Percentiles rank a stretch among this genome's conserved stretches.
phyloP scores from a whole-genome alignment of 1,140 invertebrate genomes.

The Geopemphigus sp. region DNA sequence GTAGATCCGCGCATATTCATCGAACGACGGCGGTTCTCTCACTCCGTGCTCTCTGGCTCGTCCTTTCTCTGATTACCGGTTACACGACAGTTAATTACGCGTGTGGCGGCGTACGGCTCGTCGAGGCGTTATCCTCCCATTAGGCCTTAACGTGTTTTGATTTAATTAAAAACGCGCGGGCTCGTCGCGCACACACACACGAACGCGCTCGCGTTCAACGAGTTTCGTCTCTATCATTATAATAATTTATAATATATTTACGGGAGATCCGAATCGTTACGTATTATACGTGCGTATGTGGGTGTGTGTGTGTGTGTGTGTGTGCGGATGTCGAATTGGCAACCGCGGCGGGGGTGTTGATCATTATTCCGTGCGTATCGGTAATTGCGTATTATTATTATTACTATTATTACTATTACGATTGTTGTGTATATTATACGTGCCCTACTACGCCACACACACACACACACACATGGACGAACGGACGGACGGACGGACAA shows the following conservation, averaged over 20 bases:
- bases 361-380: conserved; percentile 45
- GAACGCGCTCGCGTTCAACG: neutral
- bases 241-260: conserved; percentile 1
- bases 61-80: neutral
- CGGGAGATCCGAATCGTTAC: neutral
- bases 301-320: neutral
- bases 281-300: neutral
- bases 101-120: conserved; percentile 1
- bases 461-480: neutral
- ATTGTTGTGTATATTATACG: neutral
- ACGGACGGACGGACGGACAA: too few relatives aligned
- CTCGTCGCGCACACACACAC: neutral
- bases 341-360: neutral
- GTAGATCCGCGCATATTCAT: too few relatives aligned
- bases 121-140: conserved; percentile 11
- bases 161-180: conserved; percentile 37
- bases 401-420: conserved; percentile 11
- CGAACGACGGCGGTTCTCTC: too few relatives aligned
- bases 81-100: neutral
- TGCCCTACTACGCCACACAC: neutral
- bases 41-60: too few relatives aligned
- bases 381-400: conserved; percentile 44
- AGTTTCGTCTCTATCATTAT: conserved; percentile 19
- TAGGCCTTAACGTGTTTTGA: conserved; percentile 42
- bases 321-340: conserved; percentile 9